Evolutionary conservation across 2,113 vertebrate species (phyloP), one percentile per base, ranked within the genome.

Genomic region (Charadrius vociferus): DNA sequence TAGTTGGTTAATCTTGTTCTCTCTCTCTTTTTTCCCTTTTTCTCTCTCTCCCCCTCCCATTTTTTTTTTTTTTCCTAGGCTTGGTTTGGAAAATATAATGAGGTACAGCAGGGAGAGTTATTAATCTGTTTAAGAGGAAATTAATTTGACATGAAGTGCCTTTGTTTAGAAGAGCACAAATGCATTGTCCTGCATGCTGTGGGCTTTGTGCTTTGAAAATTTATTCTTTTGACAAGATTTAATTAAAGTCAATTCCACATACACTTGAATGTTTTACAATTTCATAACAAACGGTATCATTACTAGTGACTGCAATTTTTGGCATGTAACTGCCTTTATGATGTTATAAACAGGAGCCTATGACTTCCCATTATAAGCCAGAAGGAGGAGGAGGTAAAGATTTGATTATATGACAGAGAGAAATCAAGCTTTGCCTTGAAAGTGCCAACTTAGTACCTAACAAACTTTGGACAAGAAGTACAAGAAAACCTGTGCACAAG

Each of bases 121-220:
- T 74, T 91, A 86, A 89, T 84, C 73, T 87, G 1, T 90, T 86
- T 96, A 91, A 93, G 81, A 96, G 77, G 63, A 97, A 96, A 97
- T 94, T 81, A 97, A 97, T 95, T 97, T 90, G 47, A 91, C 88
- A 83, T 16, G 12, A 81, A 91, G 59, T 85, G 27, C 47, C 52
- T 92, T 96, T 96, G 18, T 71, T 94, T 74, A 77, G 22, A 80
- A 91, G 66, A 93, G 68, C 32, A 66, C 34, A 58, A 93, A 78
- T 96, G 55, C 71, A 45, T 65, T 87, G 86, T 63, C 88, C 66
- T 95, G 67, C 52, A 75, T 71, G 81, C 86, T 84, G 29, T 91
- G 83, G 89, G 88, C 56, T 96, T 96, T 95, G 77, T 90, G 63
- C 90, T 95, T 95, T 80, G 94, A 88, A 97, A 97, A 95, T 95